These are phyloP conservation scores for Ptychoptera albimana DNA, from an alignment of 2,888 invertebrate genomes.

Conservation along the genomic window DNA sequence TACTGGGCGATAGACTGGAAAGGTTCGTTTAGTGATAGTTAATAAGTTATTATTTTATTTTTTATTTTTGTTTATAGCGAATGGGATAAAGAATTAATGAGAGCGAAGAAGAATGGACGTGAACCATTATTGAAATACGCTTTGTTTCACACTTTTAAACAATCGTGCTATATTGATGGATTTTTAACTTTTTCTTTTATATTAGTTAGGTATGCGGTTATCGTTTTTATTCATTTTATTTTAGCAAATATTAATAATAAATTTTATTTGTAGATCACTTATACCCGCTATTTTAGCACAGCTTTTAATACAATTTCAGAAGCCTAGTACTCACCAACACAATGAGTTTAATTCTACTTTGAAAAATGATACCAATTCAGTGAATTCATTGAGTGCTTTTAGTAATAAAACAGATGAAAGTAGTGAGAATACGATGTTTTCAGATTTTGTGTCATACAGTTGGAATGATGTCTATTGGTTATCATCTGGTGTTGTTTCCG, in stretches of 20 bases:
- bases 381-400: too few species aligned
- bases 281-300: slow-evolving; percentile 28
- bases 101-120: slow-evolving; percentile 36
- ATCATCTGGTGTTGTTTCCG: slow-evolving; percentile 21
- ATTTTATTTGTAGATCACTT: slow-evolving; percentile 23
- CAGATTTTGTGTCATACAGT: slow-evolving; percentile 13
- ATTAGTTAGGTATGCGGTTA: slow-evolving; percentile 23
- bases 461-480: slow-evolving; percentile 26
- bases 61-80: slow-evolving; percentile 32
- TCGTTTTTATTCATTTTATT: background rate
- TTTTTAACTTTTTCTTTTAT: slow-evolving; percentile 36
- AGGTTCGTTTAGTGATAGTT: too few species aligned
- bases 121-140: slow-evolving; percentile 48
- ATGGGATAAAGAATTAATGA: slow-evolving; percentile 47
- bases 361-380: too few species aligned
- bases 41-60: background rate
- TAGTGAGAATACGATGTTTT: too few species aligned
- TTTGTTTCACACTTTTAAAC: slow-evolving; percentile 49
- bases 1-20: too few species aligned
- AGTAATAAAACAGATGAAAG: too few species aligned
- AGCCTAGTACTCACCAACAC: slow-evolving; percentile 5
- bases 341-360: too few species aligned
- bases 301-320: slow-evolving; percentile 25
- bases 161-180: slow-evolving; percentile 48
- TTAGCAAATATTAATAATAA: too few species aligned